Evolutionary conservation across 2,888 invertebrate genomes (phyloP).

Genomic region (Cantharis flavilabris): DNA sequence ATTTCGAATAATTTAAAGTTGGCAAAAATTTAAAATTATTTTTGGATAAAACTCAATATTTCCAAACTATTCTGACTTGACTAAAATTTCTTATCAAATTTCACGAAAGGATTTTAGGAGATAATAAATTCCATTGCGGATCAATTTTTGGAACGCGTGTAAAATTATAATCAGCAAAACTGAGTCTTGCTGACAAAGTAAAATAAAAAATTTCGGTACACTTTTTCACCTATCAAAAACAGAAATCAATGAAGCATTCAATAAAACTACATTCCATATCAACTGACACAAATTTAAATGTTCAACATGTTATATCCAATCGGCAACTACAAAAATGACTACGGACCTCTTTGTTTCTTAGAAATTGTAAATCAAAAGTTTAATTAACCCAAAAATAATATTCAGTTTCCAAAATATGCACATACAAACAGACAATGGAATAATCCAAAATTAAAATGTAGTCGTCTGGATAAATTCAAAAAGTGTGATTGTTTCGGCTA

Average conservation of each 20-base stretch:
- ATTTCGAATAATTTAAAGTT: background rate
- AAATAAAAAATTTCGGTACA: background rate
- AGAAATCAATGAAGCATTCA: constrained; percentile 1
- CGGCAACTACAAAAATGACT: background rate
- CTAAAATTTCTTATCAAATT: background rate
- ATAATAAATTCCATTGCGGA: background rate
- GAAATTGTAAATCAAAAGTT: background rate
- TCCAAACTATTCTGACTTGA: background rate
- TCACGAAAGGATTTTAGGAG: background rate
- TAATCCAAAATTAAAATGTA: background rate
- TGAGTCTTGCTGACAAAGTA: background rate
- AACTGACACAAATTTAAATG: constrained; percentile 1
- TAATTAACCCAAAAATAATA: background rate
- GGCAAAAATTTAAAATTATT: background rate
- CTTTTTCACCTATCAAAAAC: background rate
- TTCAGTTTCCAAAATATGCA: background rate
- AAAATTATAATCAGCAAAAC: background rate
- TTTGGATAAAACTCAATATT: background rate
- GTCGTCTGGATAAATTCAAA: background rate
- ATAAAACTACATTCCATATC: background rate
- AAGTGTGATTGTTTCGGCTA: background rate
- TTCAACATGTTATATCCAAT: background rate
- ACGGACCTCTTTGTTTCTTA: background rate
- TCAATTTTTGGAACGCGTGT: background rate
- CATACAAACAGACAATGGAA: background rate